These are phyloP conservation scores for Eudasyphora cyanicolor DNA, from an alignment of 2,888 invertebrate species.

Conservation along the genomic window DNA sequence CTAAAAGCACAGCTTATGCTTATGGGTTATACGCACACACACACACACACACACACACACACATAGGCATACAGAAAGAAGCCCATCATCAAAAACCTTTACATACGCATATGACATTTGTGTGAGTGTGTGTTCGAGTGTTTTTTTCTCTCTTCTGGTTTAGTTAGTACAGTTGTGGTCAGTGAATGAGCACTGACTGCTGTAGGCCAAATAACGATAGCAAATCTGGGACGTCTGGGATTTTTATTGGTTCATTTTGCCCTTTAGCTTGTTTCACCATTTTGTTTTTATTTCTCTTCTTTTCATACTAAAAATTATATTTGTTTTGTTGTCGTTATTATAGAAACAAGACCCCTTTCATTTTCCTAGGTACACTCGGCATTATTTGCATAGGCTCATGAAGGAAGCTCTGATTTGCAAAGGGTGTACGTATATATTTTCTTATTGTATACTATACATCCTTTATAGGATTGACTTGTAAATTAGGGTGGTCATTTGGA, in stretches of 20 bases:
- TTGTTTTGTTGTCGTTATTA: slow-evolving; percentile 12
- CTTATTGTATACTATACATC: too few species aligned
- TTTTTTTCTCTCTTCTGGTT: too few species aligned
- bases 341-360: neutral
- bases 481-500: too few species aligned
- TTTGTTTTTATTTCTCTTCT: neutral
- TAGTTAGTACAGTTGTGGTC: slow-evolving; percentile 34
- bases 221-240: slow-evolving; percentile 25
- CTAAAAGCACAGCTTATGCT: slow-evolving; percentile 55
- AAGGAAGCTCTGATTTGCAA: too few species aligned
- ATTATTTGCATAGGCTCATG: neutral
- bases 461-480: too few species aligned
- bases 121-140: neutral
- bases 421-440: too few species aligned
- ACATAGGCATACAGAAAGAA: neutral
- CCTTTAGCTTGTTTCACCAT: neutral
- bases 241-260: slow-evolving; percentile 12
- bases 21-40: slow-evolving; percentile 17
- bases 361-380: neutral
- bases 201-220: neutral
- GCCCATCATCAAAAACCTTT: too few species aligned
- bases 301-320: neutral
- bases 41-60: slow-evolving; percentile 5
- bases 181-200: slow-evolving; percentile 21
- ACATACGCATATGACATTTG: slow-evolving; percentile 10